Base-by-base conservation (phyloP, 2,888 invertebrate species). In the Argynnis bischoffii region DNA sequence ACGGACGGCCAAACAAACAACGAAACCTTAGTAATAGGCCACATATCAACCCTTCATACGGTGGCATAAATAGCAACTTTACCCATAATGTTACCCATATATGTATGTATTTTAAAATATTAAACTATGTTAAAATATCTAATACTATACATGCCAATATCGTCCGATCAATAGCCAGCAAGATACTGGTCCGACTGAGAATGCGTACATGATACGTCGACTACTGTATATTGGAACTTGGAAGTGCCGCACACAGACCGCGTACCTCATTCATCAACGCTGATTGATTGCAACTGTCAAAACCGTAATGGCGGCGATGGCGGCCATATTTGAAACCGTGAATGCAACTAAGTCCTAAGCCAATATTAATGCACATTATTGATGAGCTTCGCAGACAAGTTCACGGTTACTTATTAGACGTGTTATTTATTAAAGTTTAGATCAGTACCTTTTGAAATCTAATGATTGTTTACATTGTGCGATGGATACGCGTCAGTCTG, bases 211-310 rank as follows among this genome's bases (percentile, higher is more conserved):
- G 59, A 59, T 48, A n/a, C 26, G 51, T 31, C 61, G 61, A 61
- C 61, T 61, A 61, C 61, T 51, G 61, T 61, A 61, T 61, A 61
- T 61, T 51, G 16, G 60, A 18, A 60, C 63, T 55, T 51, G 50
- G 54, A 35, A 66, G 67, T 55, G 86, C 89, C 88, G 85, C 87
- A 85, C 84, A 77, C 81, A 78, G 77, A 67, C 81, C 81, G 89
- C 88, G 82, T 86, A 85, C 85, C 87, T 84, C 90, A 88, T 92
- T 86, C 90, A 92, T 92, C 91, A 90, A 83, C 71, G 69, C 83
- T 90, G 92, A 92, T 92, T 90, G 91, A 92, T 92, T 90, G 91
- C 91, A 88, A 89, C 90, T 92, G 92, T 92, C 92, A 90, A 88
- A 87, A 82, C 83, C 75, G 77, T 90, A 90, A 92, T 91, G 89